Percentiles rank a stretch among this genome's conserved stretches.
These are phyloP conservation scores for Meloidogyne chitwoodi DNA, from an alignment of 1,140 invertebrate genomes.

Conservation along the genomic window DNA sequence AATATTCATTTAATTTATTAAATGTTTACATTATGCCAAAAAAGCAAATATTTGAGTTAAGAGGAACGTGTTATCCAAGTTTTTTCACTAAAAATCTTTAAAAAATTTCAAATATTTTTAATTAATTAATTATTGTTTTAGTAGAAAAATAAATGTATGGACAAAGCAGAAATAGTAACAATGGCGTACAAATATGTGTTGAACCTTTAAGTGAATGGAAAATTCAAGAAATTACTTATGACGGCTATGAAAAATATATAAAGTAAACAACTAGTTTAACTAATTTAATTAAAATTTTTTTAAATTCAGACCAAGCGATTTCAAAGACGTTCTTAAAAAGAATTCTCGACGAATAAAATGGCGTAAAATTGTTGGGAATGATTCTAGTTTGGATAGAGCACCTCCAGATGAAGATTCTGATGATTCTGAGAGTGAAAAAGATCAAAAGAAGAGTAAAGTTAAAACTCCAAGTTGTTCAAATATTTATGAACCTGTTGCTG, in stretches of 20 bases:
- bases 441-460: slow-evolving; percentile 2
- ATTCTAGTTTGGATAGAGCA: slow-evolving; percentile 21
- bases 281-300: slow-evolving; percentile 22
- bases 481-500: slow-evolving; percentile 36
- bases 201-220: slow-evolving; percentile 44
- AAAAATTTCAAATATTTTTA: too few species aligned
- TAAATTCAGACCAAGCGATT: slow-evolving; percentile 40
- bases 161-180: background rate
- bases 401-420: slow-evolving; percentile 15
- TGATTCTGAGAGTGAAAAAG: slow-evolving; percentile 20
- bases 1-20: too few species aligned
- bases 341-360: slow-evolving; percentile 31
- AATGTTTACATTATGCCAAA: too few species aligned
- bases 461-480: background rate
- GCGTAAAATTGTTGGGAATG: slow-evolving; percentile 30
- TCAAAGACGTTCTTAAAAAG: slow-evolving; percentile 39
- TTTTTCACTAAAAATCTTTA: too few species aligned
- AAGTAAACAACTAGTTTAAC: slow-evolving; percentile 16
- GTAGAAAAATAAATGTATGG: background rate
- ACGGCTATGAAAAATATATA: slow-evolving; percentile 38
- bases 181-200: slow-evolving; percentile 39
- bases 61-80: too few species aligned
- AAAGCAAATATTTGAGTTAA: too few species aligned
- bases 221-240: slow-evolving; percentile 44
- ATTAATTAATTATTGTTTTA: too few species aligned